Conservation (phyloP, 2,888 invertebrate species). For the Agrypnus murinus region DNA sequence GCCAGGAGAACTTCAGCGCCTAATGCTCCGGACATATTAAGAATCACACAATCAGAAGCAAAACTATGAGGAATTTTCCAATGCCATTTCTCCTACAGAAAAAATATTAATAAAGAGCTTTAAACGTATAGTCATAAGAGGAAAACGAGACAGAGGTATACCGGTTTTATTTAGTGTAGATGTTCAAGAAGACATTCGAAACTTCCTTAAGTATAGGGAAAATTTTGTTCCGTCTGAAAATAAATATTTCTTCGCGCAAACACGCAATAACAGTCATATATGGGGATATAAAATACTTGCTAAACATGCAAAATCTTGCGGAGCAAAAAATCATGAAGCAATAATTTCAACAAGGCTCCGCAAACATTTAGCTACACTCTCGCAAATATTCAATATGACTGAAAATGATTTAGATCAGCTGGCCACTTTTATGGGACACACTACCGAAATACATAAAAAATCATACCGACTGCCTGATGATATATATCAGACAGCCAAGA, state of each 20-base stretch:
- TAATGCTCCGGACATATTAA: slow-evolving; percentile 11
- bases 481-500: slow-evolving; percentile 53
- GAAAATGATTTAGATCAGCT: slow-evolving; percentile 57
- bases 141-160: slow-evolving; percentile 39
- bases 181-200: slow-evolving; percentile 40
- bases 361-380: slow-evolving; percentile 54
- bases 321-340: slow-evolving; percentile 44
- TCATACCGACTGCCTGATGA: slow-evolving; percentile 54
- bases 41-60: background rate
- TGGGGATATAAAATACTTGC: slow-evolving; percentile 55
- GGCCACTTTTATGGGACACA: too few species aligned
- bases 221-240: slow-evolving; percentile 11
- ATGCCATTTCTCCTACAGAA: slow-evolving; percentile 19
- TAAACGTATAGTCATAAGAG: slow-evolving; percentile 38
- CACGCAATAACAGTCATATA: slow-evolving; percentile 34
- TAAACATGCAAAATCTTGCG: slow-evolving; percentile 52
- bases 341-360: slow-evolving; percentile 55
- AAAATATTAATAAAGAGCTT: slow-evolving; percentile 33
- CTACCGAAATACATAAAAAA: slow-evolving; percentile 55
- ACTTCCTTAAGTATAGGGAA: slow-evolving; percentile 7
- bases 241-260: slow-evolving; percentile 12
- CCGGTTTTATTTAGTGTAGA: slow-evolving; percentile 42
- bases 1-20: slow-evolving; percentile 44
- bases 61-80: slow-evolving; percentile 36
- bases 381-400: slow-evolving; percentile 51